A percentile compares a stretch with the other conserved stretches of the same genome.
phyloP scores from a whole-genome alignment of 2,113 vertebrate genomes.

The Xenopus tropicalis region UCB_Xtro_10.0 CM004448.2:97392501-97393000 shows the following conservation, averaged over 20 bases:
- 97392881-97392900: slow-evolving; percentile 62
- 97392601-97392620: no score
- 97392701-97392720: slow-evolving; percentile 48
- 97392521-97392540: no score
- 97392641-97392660: slow-evolving; percentile 66
- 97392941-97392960: slow-evolving; percentile 59
- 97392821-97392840: slow-evolving; percentile 56
- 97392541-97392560: no score
- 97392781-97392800: slow-evolving; percentile 43
- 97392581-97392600: no score
- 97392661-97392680: slow-evolving; percentile 32
- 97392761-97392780: slow-evolving; percentile 52
- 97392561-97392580: no score
- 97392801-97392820: slow-evolving; percentile 44
- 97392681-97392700: slow-evolving; percentile 34
- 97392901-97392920: slow-evolving; percentile 45
- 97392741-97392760: slow-evolving; percentile 48
- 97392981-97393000: slow-evolving; percentile 82
- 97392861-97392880: slow-evolving; percentile 69
- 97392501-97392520: no score
- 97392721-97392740: slow-evolving; percentile 59
- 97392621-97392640: slow-evolving; percentile 45
- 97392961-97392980: slow-evolving; percentile 68
- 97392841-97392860: slow-evolving; percentile 63
- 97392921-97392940: slow-evolving; percentile 40